A percentile compares a stretch with the other conserved stretches of the same genome.
Evolutionary conservation across 2,797 vertebrate species (phyloP).

Genomic region (Tapera naevia): DNA sequence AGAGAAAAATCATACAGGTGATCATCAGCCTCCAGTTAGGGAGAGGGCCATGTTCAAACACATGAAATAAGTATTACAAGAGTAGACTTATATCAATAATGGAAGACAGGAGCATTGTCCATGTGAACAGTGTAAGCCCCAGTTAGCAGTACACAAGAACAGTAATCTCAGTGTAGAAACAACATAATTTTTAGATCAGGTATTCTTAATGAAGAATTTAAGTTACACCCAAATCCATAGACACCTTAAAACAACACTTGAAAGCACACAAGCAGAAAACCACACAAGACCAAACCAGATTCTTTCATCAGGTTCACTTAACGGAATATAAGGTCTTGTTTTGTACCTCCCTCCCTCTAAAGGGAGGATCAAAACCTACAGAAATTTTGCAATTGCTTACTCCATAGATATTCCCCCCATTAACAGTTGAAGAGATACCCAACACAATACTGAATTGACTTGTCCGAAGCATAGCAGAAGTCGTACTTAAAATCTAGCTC

Average conservation of each 20-base stretch:
- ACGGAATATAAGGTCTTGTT: background rate
- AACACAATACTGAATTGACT: background rate
- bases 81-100: too few species aligned
- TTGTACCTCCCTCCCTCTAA: rapidly evolving
- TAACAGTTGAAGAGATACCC: background rate
- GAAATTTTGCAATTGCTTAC: background rate
- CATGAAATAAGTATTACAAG: background rate
- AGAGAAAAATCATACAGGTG: rapidly evolving
- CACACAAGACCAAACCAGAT: background rate
- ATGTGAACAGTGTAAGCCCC: too few species aligned
- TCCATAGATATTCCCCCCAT: background rate
- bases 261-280: background rate
- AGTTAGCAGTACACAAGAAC: background rate
- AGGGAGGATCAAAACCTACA: background rate
- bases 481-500: background rate
- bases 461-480: too few species aligned
- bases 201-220: background rate
- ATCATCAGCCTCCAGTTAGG: background rate
- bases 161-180: background rate
- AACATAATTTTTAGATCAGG: background rate
- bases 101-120: too few species aligned
- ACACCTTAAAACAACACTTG: background rate
- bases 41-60: background rate
- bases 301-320: background rate
- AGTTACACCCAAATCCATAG: background rate